Percentiles rank a stretch among this genome's conserved stretches.
Evolutionary conservation across 2,797 vertebrate species (phyloP).

Genomic region (Antrozous pallidus): DNA sequence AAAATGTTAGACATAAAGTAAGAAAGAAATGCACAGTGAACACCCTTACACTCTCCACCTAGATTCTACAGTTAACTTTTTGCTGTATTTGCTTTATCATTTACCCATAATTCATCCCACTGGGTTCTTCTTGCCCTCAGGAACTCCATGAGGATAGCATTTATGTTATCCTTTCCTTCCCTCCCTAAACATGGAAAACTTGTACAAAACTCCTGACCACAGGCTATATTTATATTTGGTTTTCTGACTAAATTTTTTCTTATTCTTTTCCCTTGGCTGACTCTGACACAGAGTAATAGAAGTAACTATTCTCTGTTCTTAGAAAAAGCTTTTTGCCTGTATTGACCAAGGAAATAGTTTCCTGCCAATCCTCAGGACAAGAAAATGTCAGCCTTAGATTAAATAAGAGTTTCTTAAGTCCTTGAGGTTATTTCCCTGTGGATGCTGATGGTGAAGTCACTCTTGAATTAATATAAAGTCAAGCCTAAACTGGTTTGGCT

Average conservation of each 20-base stretch:
- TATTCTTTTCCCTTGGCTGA: not conserved
- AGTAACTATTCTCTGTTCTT: not conserved
- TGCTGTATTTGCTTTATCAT: slow-evolving; percentile 40
- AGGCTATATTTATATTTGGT: slow-evolving; percentile 2
- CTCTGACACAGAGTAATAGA: not conserved
- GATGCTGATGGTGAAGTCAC: not conserved
- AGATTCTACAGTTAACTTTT: slow-evolving; percentile 19
- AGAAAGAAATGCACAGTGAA: slow-evolving; percentile 15
- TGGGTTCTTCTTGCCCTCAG: slow-evolving; percentile 7
- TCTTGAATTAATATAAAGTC: not conserved
- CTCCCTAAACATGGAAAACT: not conserved
- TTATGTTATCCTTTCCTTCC: not conserved
- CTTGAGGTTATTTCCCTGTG: slow-evolving; percentile 15
- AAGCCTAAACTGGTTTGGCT: too few relatives aligned
- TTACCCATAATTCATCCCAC: not conserved
- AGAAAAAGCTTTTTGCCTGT: not conserved
- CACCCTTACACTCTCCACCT: not conserved
- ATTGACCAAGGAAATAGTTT: not conserved
- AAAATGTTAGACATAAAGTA: slow-evolving; percentile 32
- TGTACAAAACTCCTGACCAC: not conserved
- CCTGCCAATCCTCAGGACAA: not conserved
- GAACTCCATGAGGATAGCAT: slow-evolving; percentile 20
- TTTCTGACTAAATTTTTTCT: not conserved
- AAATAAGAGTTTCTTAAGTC: not conserved
- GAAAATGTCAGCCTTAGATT: slow-evolving; percentile 2